Evolutionary conservation across 2,797 vertebrate genomes (phyloP).

Genomic region (Melanotaenia maccullochi): DNA sequence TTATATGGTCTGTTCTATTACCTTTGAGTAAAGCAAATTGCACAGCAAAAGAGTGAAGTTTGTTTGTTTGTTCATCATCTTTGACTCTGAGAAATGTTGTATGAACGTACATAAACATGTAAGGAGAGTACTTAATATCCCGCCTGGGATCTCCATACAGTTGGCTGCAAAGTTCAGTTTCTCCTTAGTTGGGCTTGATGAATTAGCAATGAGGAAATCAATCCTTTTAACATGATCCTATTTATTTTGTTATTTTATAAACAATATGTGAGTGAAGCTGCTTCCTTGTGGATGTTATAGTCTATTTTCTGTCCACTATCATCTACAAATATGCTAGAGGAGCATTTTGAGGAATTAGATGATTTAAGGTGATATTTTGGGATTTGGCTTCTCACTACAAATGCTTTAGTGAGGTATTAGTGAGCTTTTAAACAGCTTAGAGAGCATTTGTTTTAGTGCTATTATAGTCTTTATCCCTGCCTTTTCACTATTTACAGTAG

Average conservation of each 20-base stretch:
- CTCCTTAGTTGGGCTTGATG: background rate
- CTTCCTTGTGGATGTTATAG: constrained; percentile 15
- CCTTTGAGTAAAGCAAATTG: constrained; percentile 17
- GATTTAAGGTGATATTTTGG: constrained; percentile 46
- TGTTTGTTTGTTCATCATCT: background rate
- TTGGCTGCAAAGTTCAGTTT: background rate
- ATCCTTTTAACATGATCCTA: background rate
- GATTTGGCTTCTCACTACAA: constrained; percentile 57
- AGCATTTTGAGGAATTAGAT: constrained; percentile 26
- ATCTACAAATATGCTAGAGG: constrained; percentile 12
- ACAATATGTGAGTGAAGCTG: constrained; percentile 26
- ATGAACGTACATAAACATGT: background rate
- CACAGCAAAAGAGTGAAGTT: background rate
- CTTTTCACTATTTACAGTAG: constrained; percentile 2
- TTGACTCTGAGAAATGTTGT: background rate
- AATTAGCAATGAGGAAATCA: background rate
- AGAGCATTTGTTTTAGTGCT: constrained; percentile 64
- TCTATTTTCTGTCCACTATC: constrained; percentile 4
- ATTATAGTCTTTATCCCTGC: constrained; percentile 49
- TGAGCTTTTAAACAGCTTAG: constrained; percentile 44
- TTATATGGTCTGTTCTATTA: constrained; percentile 14
- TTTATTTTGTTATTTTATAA: constrained; percentile 22
- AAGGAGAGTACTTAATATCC: background rate
- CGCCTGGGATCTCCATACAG: background rate
- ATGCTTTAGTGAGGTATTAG: constrained; percentile 73